Base-by-base conservation (phyloP, 2,797 vertebrate species). In the Coendou prehensilis region DNA sequence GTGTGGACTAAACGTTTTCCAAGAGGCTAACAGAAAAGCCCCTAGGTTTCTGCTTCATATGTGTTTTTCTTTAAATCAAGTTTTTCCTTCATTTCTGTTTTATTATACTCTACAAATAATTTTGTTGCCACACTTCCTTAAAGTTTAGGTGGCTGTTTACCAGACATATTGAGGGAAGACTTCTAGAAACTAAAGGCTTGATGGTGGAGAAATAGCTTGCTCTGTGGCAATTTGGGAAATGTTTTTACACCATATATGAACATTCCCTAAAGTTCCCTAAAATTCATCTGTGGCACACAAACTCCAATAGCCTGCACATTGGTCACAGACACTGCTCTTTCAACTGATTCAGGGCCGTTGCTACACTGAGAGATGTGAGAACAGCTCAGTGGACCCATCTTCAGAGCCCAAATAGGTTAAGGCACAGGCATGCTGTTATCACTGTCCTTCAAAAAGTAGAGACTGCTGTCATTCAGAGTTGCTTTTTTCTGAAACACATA, bases 371-470 rank as follows among this genome's bases (percentile, higher is more conserved):
- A 98, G 95, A 98, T 99, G 96, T 98, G 97, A 71, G 98, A 98
- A 97, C 95, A 98, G 96, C 98, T 98, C 96, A 98, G 81, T 0
- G 98, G 97, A 96, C 96, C 98, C 80, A 93, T 98, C 97, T 99
- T 99, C 96, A 98, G 97, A 98, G 98, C 91, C 94, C 98, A 98
- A 10, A 98, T 99, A 93, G 98, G 98, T 5, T 98, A 99, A 98
- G 98, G 98, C 97, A 99, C 98, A 96, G 98, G 98, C 97, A 98
- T 99, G 98, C 99, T 99, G 97, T 98, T 99, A 97, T 99, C 99
- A 97, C 98, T 99, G 98, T 99, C 98, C 97, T 99, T 96, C 37
- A 98, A 99, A 78, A 99, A 98, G 91, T 99, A 99, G 95, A 99
- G 97, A 94, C 98, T 98, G 98, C 97, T 98, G 91, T 99, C 99